Conservation (phyloP, 2,888 invertebrate species). For the Erebia aethiops region DNA sequence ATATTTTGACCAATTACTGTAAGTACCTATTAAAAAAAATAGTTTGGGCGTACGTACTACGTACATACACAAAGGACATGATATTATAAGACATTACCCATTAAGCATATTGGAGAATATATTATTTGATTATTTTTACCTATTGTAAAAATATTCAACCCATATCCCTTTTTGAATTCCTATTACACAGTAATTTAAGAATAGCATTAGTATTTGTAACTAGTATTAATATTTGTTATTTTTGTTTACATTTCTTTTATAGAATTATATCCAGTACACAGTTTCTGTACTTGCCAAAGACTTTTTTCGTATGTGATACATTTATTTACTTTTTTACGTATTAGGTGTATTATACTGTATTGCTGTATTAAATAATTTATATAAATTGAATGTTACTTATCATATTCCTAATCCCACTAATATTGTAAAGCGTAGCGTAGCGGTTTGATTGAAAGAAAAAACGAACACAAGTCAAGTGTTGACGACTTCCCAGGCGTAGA, state of each 20-base stretch:
- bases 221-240: conserved; percentile 25
- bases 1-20: not conserved
- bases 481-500: too few species aligned
- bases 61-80: too few species aligned
- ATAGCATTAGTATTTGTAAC: conserved; percentile 12
- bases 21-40: too few species aligned
- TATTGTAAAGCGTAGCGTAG: too few species aligned
- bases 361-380: conserved; percentile 55
- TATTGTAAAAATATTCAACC: conserved; percentile 1
- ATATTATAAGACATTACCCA: too few species aligned
- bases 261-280: conserved; percentile 21
- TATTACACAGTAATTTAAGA: conserved; percentile 2
- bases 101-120: not conserved
- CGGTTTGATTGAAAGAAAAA: too few species aligned
- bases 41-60: too few species aligned
- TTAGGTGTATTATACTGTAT: conserved; percentile 69
- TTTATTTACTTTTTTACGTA: conserved; percentile 64
- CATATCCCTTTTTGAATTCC: conserved; percentile 13
- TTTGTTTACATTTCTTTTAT: conserved; percentile 14
- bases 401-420: not conserved
- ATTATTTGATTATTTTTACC: not conserved
- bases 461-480: too few species aligned
- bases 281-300: conserved; percentile 78
- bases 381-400: conserved; percentile 16
- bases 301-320: conserved; percentile 79